Evolutionary conservation across 2,113 vertebrate species (phyloP).

Genomic region (Rhinoptilus africanus): DNA sequence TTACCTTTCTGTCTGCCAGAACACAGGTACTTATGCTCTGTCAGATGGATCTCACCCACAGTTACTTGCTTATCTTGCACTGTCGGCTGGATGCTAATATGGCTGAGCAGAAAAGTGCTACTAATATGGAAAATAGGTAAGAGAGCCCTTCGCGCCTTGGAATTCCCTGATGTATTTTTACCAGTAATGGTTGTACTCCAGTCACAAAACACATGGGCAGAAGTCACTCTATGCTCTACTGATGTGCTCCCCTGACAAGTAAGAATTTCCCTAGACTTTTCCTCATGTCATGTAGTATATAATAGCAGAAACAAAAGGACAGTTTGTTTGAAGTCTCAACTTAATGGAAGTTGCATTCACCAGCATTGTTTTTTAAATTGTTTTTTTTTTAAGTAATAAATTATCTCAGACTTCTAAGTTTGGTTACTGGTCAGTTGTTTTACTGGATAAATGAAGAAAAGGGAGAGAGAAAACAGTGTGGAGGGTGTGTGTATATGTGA

Average conservation of each 20-base stretch:
- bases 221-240: background rate
- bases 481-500: fast-evolving
- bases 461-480: background rate
- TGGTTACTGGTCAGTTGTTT: background rate
- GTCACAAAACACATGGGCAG: background rate
- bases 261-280: background rate
- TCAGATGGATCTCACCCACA: background rate
- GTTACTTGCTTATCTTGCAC: background rate
- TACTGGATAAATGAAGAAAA: background rate
- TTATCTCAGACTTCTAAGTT: background rate
- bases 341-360: background rate
- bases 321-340: background rate
- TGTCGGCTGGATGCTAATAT: background rate
- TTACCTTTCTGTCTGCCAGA: background rate
- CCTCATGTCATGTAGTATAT: background rate
- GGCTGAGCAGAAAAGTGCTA: background rate
- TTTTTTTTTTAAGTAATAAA: background rate
- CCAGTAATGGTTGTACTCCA: background rate
- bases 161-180: background rate
- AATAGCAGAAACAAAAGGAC: background rate
- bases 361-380: background rate
- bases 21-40: background rate
- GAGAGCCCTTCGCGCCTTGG: background rate
- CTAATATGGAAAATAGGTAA: background rate
- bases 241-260: background rate